Percentiles rank a stretch among this genome's conserved stretches.
Evolutionary conservation across 2,113 vertebrate genomes (phyloP).

Genomic region (Machaerirhynchus nigripectus): DNA sequence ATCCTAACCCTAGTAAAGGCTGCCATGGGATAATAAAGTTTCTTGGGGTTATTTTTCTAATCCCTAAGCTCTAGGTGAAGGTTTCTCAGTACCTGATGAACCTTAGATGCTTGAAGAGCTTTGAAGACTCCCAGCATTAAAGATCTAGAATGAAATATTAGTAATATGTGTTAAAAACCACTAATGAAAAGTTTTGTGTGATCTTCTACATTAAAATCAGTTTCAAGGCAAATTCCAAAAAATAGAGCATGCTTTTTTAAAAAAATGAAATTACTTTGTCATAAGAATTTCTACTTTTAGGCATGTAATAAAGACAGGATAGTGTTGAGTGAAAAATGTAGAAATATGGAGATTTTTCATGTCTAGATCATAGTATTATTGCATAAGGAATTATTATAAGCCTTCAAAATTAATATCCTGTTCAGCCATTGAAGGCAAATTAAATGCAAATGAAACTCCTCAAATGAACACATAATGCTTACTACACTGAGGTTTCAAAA

Average conservation of each 20-base stretch:
- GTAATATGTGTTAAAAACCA: background rate
- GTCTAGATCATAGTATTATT: background rate
- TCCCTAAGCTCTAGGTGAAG: background rate
- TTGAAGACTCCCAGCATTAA: background rate
- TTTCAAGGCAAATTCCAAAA: background rate
- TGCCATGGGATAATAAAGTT: background rate
- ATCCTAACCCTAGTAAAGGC: background rate
- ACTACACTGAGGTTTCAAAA: constrained; percentile 21
- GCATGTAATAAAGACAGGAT: background rate
- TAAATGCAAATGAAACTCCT: constrained; percentile 56
- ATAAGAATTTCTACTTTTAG: background rate
- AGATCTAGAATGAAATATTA: background rate
- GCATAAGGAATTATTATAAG: background rate
- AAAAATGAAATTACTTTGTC: background rate
- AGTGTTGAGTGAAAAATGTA: background rate
- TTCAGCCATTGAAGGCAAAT: constrained; percentile 33
- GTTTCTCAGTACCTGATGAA: background rate
- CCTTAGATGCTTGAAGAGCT: background rate
- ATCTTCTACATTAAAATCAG: background rate
- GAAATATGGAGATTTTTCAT: constrained; percentile 11
- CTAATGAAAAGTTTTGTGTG: background rate
- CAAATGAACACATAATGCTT: constrained; percentile 28
- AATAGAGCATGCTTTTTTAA: background rate
- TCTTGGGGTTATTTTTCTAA: background rate
- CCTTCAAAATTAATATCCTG: constrained; percentile 48